Percentiles rank a stretch among this genome's conserved stretches.
phyloP scores from a whole-genome alignment of 2,113 vertebrate genomes.

The Rhagologus leucostigma region DNA sequence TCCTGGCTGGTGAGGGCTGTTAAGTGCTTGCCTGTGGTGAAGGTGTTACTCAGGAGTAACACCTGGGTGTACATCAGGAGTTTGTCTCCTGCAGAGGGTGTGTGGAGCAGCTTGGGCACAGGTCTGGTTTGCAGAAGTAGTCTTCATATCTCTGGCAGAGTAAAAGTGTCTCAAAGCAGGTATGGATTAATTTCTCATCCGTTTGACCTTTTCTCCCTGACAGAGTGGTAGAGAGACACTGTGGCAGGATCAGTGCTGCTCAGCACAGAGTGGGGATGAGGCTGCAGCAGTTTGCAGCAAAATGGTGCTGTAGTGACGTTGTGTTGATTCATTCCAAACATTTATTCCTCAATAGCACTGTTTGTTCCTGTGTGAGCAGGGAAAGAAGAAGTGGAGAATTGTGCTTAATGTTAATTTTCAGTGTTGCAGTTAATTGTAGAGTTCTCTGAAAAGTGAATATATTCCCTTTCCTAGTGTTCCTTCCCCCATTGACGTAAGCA shows the following conservation, averaged over 20 bases:
- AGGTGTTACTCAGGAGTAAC: neutral
- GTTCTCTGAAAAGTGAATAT: neutral
- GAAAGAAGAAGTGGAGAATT: neutral
- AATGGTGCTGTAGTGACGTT: neutral
- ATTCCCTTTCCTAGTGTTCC: neutral
- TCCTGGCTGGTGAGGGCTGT: neutral
- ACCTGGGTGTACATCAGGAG: neutral
- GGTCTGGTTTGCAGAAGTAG: neutral
- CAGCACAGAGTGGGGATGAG: neutral
- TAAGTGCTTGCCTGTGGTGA: neutral
- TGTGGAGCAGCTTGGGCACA: neutral
- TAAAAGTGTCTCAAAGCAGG: neutral
- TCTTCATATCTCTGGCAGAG: neutral
- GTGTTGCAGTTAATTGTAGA: neutral
- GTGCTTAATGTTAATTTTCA: neutral
- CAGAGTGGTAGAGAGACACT: neutral
- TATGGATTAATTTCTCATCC: neutral
- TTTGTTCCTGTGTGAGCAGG: neutral
- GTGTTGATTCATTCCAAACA: neutral
- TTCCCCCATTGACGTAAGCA: neutral
- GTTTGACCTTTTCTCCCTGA: neutral
- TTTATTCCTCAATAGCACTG: neutral
- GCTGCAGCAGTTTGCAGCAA: neutral
- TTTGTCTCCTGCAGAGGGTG: neutral
- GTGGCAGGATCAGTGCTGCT: neutral